These are phyloP conservation scores for Trogon melanurus DNA, from an alignment of 2,113 vertebrate genomes.

Conservation along the genomic window DNA sequence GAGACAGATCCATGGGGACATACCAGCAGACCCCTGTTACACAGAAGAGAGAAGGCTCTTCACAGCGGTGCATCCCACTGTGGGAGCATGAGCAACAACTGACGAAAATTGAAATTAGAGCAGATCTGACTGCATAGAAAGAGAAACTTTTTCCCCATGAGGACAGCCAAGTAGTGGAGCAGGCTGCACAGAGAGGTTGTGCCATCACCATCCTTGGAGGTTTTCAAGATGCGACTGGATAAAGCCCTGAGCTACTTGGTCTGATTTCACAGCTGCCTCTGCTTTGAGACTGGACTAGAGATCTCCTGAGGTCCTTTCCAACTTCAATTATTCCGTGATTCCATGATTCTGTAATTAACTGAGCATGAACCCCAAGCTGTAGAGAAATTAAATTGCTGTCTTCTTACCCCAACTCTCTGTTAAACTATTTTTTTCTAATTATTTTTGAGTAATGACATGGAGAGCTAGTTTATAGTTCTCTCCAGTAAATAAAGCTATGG, in stretches of 20 bases:
- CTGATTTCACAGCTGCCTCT: conserved; percentile 19
- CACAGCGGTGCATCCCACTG: neutral
- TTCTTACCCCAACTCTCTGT: neutral
- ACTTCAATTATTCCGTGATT: conserved; percentile 40
- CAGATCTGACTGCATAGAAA: neutral
- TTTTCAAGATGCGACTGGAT: neutral
- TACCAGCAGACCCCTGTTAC: neutral
- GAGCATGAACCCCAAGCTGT: conserved; percentile 33
- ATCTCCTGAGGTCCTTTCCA: conserved; percentile 43
- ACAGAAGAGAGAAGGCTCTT: neutral
- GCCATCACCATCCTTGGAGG: neutral
- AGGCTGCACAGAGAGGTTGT: neutral
- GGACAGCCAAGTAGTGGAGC: neutral
- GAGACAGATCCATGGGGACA: neutral
- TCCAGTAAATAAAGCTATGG: conserved; percentile 9
- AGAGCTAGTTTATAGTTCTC: neutral
- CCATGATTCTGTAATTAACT: conserved; percentile 55
- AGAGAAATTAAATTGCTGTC: conserved; percentile 59
- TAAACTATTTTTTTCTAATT: conserved; percentile 37
- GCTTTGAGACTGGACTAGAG: neutral
- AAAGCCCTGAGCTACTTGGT: conserved; percentile 2
- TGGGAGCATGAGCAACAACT: neutral
- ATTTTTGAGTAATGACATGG: conserved; percentile 42
- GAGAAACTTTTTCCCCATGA: neutral
- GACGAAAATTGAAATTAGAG: neutral